Percentiles rank a stretch among this genome's conserved stretches.
Conservation (phyloP, 2,888 invertebrate species). For the Drosophila anomalipes region DNA sequence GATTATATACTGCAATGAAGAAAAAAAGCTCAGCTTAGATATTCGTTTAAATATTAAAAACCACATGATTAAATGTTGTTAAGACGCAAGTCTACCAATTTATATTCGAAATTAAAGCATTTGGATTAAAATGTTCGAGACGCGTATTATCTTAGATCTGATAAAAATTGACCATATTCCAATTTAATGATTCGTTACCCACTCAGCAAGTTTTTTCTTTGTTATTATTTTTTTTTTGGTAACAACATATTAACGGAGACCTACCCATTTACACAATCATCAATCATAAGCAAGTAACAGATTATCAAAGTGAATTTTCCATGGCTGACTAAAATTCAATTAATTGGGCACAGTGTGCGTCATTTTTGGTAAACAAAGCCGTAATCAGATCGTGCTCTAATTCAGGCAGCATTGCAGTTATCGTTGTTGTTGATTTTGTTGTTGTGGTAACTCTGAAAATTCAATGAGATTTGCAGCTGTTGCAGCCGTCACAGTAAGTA, state of each 20-base stretch:
- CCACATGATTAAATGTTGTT: not conserved
- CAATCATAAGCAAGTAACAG: slow-evolving; percentile 39
- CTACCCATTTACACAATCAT: slow-evolving; percentile 42
- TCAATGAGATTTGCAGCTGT: slow-evolving; percentile 49
- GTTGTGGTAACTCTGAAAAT: slow-evolving; percentile 35
- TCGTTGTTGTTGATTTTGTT: slow-evolving; percentile 14
- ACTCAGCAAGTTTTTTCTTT: slow-evolving; percentile 1
- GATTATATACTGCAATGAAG: not conserved
- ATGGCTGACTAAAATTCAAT: slow-evolving; percentile 58
- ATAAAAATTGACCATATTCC: slow-evolving; percentile 7
- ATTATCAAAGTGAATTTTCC: slow-evolving; percentile 44
- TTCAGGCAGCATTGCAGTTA: slow-evolving; percentile 54
- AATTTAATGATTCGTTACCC: slow-evolving; percentile 26
- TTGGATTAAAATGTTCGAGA: not conserved
- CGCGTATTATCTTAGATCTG: not conserved
- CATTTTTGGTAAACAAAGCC: slow-evolving; percentile 63
- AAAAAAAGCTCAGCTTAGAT: not conserved
- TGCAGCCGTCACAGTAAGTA: slow-evolving; percentile 41
- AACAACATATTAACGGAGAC: slow-evolving; percentile 13
- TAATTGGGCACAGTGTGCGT: slow-evolving; percentile 69
- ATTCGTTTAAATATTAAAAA: not conserved
- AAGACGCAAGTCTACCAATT: not conserved
- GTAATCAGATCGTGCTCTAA: slow-evolving; percentile 75
- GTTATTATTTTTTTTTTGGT: not conserved
- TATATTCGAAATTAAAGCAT: not conserved